Evolutionary conservation across 2,888 invertebrate genomes (phyloP).

Genomic region (Cyclophora punctaria): DNA sequence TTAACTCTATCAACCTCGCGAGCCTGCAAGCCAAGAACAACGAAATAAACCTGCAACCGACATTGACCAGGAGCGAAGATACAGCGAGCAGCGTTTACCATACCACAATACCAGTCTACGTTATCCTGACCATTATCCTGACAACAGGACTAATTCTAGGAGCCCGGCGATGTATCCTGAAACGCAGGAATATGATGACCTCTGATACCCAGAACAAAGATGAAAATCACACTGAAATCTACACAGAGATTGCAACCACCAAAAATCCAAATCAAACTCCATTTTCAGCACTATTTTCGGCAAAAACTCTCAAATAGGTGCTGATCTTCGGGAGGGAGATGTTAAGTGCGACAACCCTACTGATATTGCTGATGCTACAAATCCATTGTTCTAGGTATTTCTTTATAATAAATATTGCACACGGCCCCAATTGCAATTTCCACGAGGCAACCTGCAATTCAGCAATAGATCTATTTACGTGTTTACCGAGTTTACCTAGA

Average conservation of each 20-base stretch:
- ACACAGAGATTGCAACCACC: not conserved
- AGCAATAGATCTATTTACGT: too few relatives aligned
- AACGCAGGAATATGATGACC: not conserved
- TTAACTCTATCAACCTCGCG: not conserved
- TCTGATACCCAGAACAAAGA: not conserved
- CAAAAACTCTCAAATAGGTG: conserved; percentile 6
- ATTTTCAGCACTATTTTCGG: conserved; percentile 9
- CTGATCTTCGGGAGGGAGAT: conserved; percentile 9
- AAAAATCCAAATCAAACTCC: conserved; percentile 2
- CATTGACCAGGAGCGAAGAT: not conserved
- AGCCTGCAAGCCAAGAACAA: not conserved
- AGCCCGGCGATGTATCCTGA: too few relatives aligned
- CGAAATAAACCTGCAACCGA: not conserved
- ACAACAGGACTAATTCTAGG: too few relatives aligned
- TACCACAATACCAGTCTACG: too few relatives aligned
- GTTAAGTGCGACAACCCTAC: not conserved
- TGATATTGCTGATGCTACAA: too few relatives aligned
- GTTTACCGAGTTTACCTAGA: too few relatives aligned
- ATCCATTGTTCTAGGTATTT: too few relatives aligned
- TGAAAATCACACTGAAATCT: too few relatives aligned
- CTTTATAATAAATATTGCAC: too few relatives aligned
- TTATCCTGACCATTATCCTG: not conserved
- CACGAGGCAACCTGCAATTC: too few relatives aligned
- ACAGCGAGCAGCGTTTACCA: too few relatives aligned
- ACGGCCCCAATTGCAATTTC: too few relatives aligned